A percentile compares a stretch with the other conserved stretches of the same genome.
Conservation (phyloP, 53 echinoderm and acorn worm genomes). For the Temnopleurus reevesii region DNA sequence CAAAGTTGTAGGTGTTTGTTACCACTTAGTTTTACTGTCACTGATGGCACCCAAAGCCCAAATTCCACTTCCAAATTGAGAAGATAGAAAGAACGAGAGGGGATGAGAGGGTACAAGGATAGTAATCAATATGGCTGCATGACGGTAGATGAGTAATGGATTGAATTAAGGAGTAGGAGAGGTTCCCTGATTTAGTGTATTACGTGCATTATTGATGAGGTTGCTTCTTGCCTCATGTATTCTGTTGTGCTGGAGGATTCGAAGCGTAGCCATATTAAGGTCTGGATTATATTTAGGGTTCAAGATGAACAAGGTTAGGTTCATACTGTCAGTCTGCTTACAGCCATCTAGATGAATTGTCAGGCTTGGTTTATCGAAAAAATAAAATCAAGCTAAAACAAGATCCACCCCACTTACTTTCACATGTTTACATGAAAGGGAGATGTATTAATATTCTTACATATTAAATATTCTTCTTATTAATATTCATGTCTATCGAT, state of each 20-base stretch:
- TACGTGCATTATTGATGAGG: constrained; percentile 49
- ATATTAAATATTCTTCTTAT: too few species aligned
- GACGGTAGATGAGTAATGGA: constrained; percentile 40
- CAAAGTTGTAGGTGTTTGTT: too few species aligned
- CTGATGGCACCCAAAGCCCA: neutral
- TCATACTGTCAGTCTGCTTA: too few species aligned
- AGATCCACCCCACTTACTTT: too few species aligned
- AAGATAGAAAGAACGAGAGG: neutral
- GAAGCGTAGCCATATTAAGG: neutral
- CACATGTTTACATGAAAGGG: too few species aligned
- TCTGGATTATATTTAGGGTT: neutral
- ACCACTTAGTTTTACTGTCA: too few species aligned
- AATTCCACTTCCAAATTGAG: constrained; percentile 5
- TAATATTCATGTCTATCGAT: too few species aligned
- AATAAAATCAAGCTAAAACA: too few species aligned
- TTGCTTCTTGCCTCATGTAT: neutral
- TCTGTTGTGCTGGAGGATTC: neutral
- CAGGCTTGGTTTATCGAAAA: too few species aligned
- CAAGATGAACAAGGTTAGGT: neutral
- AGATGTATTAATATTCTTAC: too few species aligned
- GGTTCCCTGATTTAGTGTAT: constrained; percentile 29
- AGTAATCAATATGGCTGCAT: constrained; percentile 16
- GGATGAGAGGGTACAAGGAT: neutral
- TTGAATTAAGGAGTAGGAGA: constrained; percentile 34
- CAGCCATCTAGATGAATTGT: too few species aligned